These are phyloP conservation scores for Epinephelus malabaricus DNA, from an alignment of 2,797 vertebrate genomes.

Conservation along the genomic window DNA sequence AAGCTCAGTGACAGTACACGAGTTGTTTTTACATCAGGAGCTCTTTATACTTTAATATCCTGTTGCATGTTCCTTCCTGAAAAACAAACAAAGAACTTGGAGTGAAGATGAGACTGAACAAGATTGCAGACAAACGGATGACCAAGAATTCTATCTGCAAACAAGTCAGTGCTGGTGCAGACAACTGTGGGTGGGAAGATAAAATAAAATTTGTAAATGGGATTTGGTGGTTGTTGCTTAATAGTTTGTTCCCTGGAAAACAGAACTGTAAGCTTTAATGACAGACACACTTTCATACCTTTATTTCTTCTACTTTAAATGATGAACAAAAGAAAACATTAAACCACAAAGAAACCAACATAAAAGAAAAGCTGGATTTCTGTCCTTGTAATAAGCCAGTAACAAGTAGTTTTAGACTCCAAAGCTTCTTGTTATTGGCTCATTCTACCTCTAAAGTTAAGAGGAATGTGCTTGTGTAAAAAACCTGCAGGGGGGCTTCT, in stretches of 20 bases:
- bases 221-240: not conserved
- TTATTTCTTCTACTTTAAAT: no score
- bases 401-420: not conserved
- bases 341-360: constrained; percentile 4
- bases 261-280: not conserved
- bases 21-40: constrained; percentile 57
- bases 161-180: constrained; percentile 8
- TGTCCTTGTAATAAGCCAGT: not conserved
- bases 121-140: constrained; percentile 16
- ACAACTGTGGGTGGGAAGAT: not conserved
- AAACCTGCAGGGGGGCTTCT: constrained; percentile 64
- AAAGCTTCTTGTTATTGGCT: no score
- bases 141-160: not conserved
- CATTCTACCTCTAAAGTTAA: no score
- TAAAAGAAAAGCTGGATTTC: constrained; percentile 1
- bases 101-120: constrained; percentile 39
- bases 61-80: constrained; percentile 64
- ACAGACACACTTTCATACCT: no score
- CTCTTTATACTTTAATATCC: constrained; percentile 72
- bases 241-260: not conserved
- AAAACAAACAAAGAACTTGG: constrained; percentile 52
- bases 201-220: constrained; percentile 14
- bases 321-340: no score
- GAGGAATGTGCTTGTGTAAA: constrained; percentile 69
- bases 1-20: constrained; percentile 16